phyloP scores from a whole-genome alignment of 1,140 invertebrate genomes.

The Caerostris darwini region DNA sequence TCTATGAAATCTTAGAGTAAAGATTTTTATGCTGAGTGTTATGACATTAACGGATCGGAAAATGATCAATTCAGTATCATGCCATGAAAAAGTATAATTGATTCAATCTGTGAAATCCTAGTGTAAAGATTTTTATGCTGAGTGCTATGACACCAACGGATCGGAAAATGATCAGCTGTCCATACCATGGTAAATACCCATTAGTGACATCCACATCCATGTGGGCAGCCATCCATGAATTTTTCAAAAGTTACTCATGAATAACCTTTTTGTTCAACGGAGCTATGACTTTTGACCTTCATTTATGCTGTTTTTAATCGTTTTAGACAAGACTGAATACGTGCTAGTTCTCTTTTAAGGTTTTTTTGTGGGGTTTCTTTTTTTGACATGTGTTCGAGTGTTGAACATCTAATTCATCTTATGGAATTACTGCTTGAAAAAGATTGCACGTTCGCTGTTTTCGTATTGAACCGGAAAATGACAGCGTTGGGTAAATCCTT shows the following conservation, averaged over 20 bases:
- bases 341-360: not conserved
- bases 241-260: not conserved
- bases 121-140: not conserved
- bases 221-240: constrained; percentile 9
- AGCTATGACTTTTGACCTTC: constrained; percentile 13
- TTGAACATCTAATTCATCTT: not conserved
- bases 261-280: not conserved
- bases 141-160: not conserved
- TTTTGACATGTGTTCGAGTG: not conserved
- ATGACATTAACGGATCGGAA: too few relatives aligned
- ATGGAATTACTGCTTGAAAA: not conserved
- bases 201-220: constrained; percentile 11
- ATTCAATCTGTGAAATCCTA: too few relatives aligned
- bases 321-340: constrained; percentile 5
- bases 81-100: too few relatives aligned
- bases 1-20: too few relatives aligned
- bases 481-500: not conserved
- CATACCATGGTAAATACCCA: not conserved
- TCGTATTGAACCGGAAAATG: constrained; percentile 1
- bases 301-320: not conserved
- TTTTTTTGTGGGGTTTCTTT: not conserved
- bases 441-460: not conserved
- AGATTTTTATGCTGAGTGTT: too few relatives aligned
- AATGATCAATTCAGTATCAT: too few relatives aligned
- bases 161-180: not conserved